Percentiles rank a stretch among this genome's conserved stretches.
Conservation (phyloP, 2,888 invertebrate genomes). For the Drosophila birchii region DNA sequence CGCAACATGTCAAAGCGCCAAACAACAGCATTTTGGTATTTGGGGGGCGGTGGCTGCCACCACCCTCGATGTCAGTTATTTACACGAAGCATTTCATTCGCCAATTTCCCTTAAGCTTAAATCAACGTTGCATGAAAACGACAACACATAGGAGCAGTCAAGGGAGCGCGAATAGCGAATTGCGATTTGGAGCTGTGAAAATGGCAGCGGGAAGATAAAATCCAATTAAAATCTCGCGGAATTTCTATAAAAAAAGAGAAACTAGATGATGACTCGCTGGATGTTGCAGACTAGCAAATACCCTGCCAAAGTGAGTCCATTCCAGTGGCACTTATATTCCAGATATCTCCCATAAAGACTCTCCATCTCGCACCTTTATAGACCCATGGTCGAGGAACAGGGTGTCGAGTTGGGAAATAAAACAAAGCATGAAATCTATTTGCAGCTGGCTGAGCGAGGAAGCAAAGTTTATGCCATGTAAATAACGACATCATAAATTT, state of each 20-base stretch:
- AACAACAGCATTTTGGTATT: constrained; percentile 23
- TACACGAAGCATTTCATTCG: constrained; percentile 75
- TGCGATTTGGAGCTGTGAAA: constrained; percentile 51
- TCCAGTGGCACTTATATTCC: background rate
- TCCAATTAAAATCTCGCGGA: constrained; percentile 74
- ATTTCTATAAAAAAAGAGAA: constrained; percentile 42
- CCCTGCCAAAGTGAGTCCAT: constrained; percentile 34
- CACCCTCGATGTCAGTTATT: constrained; percentile 60
- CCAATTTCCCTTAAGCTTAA: constrained; percentile 72
- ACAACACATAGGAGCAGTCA: constrained; percentile 41
- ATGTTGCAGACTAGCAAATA: constrained; percentile 42
- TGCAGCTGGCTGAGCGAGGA: constrained; percentile 59
- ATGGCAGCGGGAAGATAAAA: constrained; percentile 72
- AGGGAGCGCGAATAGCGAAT: constrained; percentile 7
- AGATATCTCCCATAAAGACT: background rate
- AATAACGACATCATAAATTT: constrained; percentile 80
- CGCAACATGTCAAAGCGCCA: constrained; percentile 61
- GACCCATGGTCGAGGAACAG: constrained; percentile 16
- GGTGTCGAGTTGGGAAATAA: constrained; percentile 55
- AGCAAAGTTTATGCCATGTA: constrained; percentile 79
- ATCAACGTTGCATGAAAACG: constrained; percentile 70
- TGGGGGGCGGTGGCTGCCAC: constrained; percentile 33
- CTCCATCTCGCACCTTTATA: constrained; percentile 9
- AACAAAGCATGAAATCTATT: constrained; percentile 78
- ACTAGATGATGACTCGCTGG: constrained; percentile 13